A percentile compares a stretch with the other conserved stretches of the same genome.
These are phyloP conservation scores for Eleutherodactylus coqui DNA, from an alignment of 2,797 vertebrate genomes.

Conservation along the genomic window DNA sequence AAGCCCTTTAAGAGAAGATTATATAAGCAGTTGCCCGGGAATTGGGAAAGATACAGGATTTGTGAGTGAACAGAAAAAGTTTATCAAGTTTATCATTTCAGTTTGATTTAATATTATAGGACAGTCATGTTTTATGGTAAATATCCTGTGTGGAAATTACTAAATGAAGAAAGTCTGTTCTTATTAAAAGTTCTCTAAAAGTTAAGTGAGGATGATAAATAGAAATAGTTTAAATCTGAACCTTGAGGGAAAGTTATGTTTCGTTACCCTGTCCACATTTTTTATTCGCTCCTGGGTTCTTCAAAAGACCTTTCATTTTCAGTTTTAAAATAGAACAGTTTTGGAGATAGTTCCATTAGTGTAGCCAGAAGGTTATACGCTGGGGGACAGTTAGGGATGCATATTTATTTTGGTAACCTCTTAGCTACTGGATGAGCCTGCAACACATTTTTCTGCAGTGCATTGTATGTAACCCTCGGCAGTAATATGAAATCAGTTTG, in stretches of 20 bases:
- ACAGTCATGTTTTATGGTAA: not conserved
- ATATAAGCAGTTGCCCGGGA: not conserved
- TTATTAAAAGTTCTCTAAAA: not conserved
- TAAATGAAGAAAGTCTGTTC: not conserved
- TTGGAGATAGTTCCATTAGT: slow-evolving; percentile 48
- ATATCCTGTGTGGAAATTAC: slow-evolving; percentile 19
- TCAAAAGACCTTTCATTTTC: slow-evolving; percentile 51
- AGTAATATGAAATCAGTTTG: slow-evolving; percentile 54
- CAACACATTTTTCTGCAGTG: slow-evolving; percentile 54
- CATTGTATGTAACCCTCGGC: slow-evolving; percentile 42
- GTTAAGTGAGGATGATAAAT: not conserved
- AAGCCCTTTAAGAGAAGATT: not conserved
- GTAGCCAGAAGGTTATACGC: slow-evolving; percentile 47
- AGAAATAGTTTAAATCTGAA: slow-evolving; percentile 12
- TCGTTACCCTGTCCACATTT: not conserved
- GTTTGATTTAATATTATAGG: not conserved
- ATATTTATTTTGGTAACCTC: slow-evolving; percentile 59
- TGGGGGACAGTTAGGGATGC: slow-evolving; percentile 45
- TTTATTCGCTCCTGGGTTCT: slow-evolving; percentile 32
- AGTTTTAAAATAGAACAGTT: slow-evolving; percentile 47
- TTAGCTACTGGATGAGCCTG: slow-evolving; percentile 56
- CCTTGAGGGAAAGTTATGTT: slow-evolving; percentile 6
- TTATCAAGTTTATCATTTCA: not conserved
- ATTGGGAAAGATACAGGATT: not conserved
- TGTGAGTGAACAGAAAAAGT: not conserved